Conservation (phyloP, 1,140 invertebrate genomes). For the Lordiphosa clarofinis region DNA sequence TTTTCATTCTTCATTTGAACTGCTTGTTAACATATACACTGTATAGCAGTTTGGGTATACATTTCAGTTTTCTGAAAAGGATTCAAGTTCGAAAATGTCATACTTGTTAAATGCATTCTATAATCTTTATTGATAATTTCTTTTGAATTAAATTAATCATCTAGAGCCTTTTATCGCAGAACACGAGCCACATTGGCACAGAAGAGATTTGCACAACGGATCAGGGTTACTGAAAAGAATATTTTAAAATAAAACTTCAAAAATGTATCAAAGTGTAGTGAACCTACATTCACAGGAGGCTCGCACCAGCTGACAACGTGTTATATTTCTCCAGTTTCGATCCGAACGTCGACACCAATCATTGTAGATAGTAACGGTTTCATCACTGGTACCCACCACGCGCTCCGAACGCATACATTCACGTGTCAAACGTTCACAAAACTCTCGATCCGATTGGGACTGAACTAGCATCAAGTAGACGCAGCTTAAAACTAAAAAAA, state of each 20-base stretch:
- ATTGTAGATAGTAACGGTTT: conserved; percentile 23
- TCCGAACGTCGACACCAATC: conserved; percentile 8
- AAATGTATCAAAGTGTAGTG: background rate
- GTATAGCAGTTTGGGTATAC: too few species aligned
- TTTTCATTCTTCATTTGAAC: too few species aligned
- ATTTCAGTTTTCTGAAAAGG: too few species aligned
- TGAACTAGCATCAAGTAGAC: conserved; percentile 10
- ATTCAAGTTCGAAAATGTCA: too few species aligned
- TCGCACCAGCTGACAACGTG: conserved; percentile 24
- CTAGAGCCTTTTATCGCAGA: background rate
- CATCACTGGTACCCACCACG: conserved; percentile 19
- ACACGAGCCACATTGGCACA: conserved; percentile 24
- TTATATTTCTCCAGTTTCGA: conserved; percentile 20
- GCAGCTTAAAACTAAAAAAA: conserved; percentile 4
- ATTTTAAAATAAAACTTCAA: background rate
- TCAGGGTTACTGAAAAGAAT: conserved; percentile 19
- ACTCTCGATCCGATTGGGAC: conserved; percentile 20
- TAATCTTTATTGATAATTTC: too few species aligned
- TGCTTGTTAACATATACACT: too few species aligned
- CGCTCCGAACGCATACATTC: conserved; percentile 13
- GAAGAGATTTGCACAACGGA: conserved; percentile 23
- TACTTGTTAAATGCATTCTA: too few species aligned
- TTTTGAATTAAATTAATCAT: too few species aligned
- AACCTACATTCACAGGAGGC: conserved; percentile 27
- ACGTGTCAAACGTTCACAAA: conserved; percentile 15